These are phyloP conservation scores for Drosophila triauraria DNA, from an alignment of 1,140 invertebrate genomes.

Conservation along the genomic window DNA sequence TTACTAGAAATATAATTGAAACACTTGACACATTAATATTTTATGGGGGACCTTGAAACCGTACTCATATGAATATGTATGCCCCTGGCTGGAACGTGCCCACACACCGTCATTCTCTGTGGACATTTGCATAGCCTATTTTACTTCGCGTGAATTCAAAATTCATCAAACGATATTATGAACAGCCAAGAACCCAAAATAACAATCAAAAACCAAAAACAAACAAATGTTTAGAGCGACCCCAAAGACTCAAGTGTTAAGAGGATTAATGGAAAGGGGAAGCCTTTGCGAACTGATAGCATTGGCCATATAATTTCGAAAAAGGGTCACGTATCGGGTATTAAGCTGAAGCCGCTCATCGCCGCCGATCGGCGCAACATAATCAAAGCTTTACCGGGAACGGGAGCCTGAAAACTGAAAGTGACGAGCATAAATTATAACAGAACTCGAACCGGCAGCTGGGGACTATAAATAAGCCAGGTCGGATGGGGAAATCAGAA, in stretches of 20 bases:
- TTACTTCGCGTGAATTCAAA: slow-evolving; percentile 54
- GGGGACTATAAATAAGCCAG: slow-evolving; percentile 65
- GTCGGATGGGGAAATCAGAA: slow-evolving; percentile 62
- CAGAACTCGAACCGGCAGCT: slow-evolving; percentile 19
- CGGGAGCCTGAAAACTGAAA: slow-evolving; percentile 65
- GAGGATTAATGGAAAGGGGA: slow-evolving; percentile 51
- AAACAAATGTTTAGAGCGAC: slow-evolving; percentile 16
- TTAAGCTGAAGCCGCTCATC: slow-evolving; percentile 59
- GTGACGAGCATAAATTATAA: slow-evolving; percentile 74
- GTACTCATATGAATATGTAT: slow-evolving; percentile 20
- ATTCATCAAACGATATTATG: slow-evolving; percentile 65
- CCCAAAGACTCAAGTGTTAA: slow-evolving; percentile 16
- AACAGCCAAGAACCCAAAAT: slow-evolving; percentile 69
- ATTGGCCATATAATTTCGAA: slow-evolving; percentile 64
- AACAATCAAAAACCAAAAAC: slow-evolving; percentile 9
- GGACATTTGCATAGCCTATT: slow-evolving; percentile 43
- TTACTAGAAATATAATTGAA: not conserved
- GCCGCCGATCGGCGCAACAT: slow-evolving; percentile 58
- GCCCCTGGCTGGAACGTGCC: slow-evolving; percentile 24
- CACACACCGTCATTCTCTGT: slow-evolving; percentile 2
- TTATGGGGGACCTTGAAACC: not conserved
- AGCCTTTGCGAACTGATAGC: slow-evolving; percentile 38
- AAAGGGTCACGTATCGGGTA: slow-evolving; percentile 70
- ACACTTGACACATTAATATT: not conserved
- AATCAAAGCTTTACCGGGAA: slow-evolving; percentile 63